Evolutionary conservation across 2,797 vertebrate species (phyloP), one percentile per base, ranked within the genome.

Genomic region (Pangasius mekongensis): DNA sequence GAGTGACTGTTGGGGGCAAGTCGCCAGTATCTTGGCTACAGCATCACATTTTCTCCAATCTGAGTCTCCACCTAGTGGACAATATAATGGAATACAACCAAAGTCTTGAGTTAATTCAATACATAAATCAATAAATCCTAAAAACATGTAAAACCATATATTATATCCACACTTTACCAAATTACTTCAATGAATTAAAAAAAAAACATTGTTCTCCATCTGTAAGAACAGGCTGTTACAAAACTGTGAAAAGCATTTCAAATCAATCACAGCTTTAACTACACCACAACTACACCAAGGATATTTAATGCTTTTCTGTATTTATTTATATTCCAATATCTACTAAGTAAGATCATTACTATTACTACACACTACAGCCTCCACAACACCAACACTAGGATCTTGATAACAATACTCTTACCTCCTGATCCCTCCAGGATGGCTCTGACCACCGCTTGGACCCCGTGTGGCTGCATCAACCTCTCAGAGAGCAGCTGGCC

Each of bases 11-110:
- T 99, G 97, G 8, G 98, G 98, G 88, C 97, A 99, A 30, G 97
- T 95, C 0, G 97, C 95, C 92, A 99, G 93, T 91, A 99, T 97
- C 94, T 94, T 96, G 33, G 98, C 98, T 33, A 99, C 95, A 7
- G 91, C 54, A 2, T 99, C 97, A 11, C 98, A 99, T 88, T 97
- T 99, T 90, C 92, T 97, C 98, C 98, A 99, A 94, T 99, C 97
- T 20, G 96, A 95, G 76, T 97, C 97, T 6, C 95, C 96, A 22
- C 96, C 98, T 95, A 91, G 90, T 52, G 92, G 92, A 71, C 92
- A 90, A 27, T 84, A 64, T 62, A 47, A 54, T 36, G 9, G 86
- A 85, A 77, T 82, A 33, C 91, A 85, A 66, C 10, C 56, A 88
- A 82, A 73, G 30, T 36, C 49, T 60, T 67, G 7, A 20, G 30